These are phyloP conservation scores for Ecliptopera silaceata DNA, from an alignment of 2,888 invertebrate genomes.

Conservation along the genomic window DNA sequence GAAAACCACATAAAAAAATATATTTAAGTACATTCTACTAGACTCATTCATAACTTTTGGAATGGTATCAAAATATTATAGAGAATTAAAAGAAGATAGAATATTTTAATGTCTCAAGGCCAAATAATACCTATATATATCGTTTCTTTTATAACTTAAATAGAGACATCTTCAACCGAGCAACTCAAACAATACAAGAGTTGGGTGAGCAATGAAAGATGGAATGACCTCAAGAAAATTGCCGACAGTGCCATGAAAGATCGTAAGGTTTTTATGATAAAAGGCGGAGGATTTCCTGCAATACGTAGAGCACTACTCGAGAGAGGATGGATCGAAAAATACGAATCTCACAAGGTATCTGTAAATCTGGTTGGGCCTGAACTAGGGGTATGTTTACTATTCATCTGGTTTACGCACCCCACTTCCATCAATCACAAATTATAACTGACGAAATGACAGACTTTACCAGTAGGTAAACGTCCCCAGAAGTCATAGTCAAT, in stretches of 20 bases:
- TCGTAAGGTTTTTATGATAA: conserved; percentile 86
- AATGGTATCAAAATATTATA: too few species aligned
- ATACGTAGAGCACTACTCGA: conserved; percentile 86
- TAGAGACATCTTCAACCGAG: conserved; percentile 58
- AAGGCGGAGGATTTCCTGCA: conserved; percentile 88
- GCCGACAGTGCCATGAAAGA: conserved; percentile 86
- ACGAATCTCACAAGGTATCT: conserved; percentile 76
- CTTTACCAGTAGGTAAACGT: conserved; percentile 1
- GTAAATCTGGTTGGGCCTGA: conserved; percentile 23
- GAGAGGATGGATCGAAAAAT: conserved; percentile 89
- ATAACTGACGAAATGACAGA: background rate
- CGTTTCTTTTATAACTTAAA: background rate
- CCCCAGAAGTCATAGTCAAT: conserved; percentile 3
- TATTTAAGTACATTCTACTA: too few species aligned
- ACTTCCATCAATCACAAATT: conserved; percentile 16
- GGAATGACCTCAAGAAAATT: conserved; percentile 85
- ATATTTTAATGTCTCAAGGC: too few species aligned
- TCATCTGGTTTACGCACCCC: conserved; percentile 19
- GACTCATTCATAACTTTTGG: too few species aligned
- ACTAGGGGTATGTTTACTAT: conserved; percentile 15
- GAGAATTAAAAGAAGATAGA: too few species aligned
- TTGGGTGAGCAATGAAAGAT: conserved; percentile 85
- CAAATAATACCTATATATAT: background rate
- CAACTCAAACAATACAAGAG: conserved; percentile 75
- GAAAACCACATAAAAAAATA: too few species aligned